Evolutionary conservation across 2,113 vertebrate species (phyloP).

Genomic region (Aphyosemion australe): DNA sequence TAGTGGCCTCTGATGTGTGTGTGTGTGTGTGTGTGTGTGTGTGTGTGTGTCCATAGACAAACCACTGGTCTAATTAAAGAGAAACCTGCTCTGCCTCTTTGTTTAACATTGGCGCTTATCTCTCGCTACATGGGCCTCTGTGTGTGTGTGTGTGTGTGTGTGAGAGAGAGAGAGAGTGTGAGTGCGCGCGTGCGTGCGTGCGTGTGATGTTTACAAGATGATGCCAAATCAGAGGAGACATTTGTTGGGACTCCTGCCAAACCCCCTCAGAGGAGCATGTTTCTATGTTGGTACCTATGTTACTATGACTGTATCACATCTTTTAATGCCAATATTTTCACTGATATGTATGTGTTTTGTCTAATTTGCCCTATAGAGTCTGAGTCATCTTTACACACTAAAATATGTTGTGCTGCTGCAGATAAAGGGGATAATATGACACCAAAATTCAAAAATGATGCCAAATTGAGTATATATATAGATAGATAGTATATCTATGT

Average conservation of each 20-base stretch:
- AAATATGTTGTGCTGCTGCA: slow-evolving; percentile 3
- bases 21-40: neutral
- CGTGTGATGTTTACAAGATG: slow-evolving; percentile 52
- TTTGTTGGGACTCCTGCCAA: slow-evolving; percentile 41
- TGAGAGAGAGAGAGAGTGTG: slow-evolving; percentile 10
- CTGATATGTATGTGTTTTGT: slow-evolving; percentile 6
- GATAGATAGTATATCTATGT: too few relatives aligned
- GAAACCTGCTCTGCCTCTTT: slow-evolving; percentile 62
- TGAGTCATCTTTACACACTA: neutral
- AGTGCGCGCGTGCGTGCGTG: slow-evolving; percentile 34
- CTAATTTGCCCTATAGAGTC: neutral
- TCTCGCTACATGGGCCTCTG: slow-evolving; percentile 40
- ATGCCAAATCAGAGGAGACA: slow-evolving; percentile 54
- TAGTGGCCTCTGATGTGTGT: slow-evolving; percentile 4
- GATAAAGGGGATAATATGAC: neutral
- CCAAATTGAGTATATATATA: too few relatives aligned
- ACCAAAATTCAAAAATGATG: too few relatives aligned
- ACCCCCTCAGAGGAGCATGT: neutral
- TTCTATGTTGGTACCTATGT: slow-evolving; percentile 9
- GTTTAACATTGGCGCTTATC: slow-evolving; percentile 70
- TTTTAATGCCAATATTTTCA: slow-evolving; percentile 7
- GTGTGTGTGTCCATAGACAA: slow-evolving; percentile 3
- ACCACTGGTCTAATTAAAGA: slow-evolving; percentile 41
- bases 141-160: slow-evolving; percentile 32
- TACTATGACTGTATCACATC: neutral